Evolutionary conservation across 2,888 invertebrate species (phyloP), one percentile per base, ranked within the genome.

Genomic region (Hypolimnas misippus): DNA sequence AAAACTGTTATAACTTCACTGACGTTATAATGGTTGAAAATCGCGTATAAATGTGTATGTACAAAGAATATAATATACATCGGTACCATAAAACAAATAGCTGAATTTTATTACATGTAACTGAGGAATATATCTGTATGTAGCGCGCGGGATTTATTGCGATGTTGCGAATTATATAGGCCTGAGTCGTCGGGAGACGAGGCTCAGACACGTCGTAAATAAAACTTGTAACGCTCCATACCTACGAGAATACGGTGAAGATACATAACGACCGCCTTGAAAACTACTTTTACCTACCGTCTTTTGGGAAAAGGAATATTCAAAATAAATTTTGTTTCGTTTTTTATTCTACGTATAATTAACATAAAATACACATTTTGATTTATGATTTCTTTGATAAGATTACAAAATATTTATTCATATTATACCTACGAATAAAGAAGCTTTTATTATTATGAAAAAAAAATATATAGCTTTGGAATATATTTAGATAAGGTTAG

Each of bases 121-220:
- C 0, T n/a, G 8, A 46, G 19, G 12, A 49, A 49, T n/a, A n/a
- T n/a, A n/a, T n/a, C n/a, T 49, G 49, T 49, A 49, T 29, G 14
- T 49, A 49, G 29, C 25, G 8, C 25, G 29, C 25, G 8, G 49
- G 49, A 49, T 31, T 25, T 53, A 21, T 53, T n/a, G 33, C 35
- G 25, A 31, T 25, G 52, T 42, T 33, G 33, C 42, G 25, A 50
- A 51, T 50, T 14, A 61, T 31, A 56, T 51, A 61, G 33, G 44
- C 42, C 29, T 31, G 33, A 44, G 56, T 62, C 51, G 56, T 56
- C 62, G n/a, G 19, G 62, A 62, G 62, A 14, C 21, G 10, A 14
- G 38, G 56, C 17, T 51, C 42, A 57, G 56, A 31, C 51, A 35
- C 21, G 51, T 56, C 62, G 59, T 59, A 59, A 62, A 55, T 62